Evolutionary conservation across 2,888 invertebrate species (phyloP).

Genomic region (Scaeva pyrastri): DNA sequence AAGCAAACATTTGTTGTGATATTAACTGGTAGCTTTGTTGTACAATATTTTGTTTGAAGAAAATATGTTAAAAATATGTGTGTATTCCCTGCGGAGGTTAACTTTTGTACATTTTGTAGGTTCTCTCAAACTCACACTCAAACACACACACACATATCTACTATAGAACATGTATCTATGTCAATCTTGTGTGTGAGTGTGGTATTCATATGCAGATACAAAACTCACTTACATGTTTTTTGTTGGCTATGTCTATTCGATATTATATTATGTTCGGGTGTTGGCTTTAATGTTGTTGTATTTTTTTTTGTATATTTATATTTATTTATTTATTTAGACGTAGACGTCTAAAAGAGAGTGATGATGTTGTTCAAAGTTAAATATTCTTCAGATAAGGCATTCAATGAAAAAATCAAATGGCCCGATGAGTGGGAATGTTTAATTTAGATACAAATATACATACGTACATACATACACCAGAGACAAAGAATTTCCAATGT

Average conservation of each 20-base stretch:
- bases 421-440: constrained; percentile 24
- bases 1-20: constrained; percentile 69
- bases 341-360: constrained; percentile 30
- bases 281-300: background rate
- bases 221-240: too few species aligned
- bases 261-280: constrained; percentile 7
- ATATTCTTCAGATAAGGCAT: constrained; percentile 26
- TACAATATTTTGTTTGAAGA: constrained; percentile 58
- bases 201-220: too few species aligned
- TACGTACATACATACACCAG: too few species aligned
- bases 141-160: too few species aligned
- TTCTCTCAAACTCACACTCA: background rate
- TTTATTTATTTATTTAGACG: constrained; percentile 24
- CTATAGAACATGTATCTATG: too few species aligned
- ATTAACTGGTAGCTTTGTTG: constrained; percentile 66
- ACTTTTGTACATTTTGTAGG: constrained; percentile 29
- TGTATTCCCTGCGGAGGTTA: constrained; percentile 21
- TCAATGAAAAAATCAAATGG: constrained; percentile 25
- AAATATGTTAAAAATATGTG: constrained; percentile 44
- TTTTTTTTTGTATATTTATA: background rate
- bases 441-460: constrained; percentile 1
- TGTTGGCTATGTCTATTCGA: background rate
- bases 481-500: background rate
- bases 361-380: constrained; percentile 41
- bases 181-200: too few species aligned